Conservation (phyloP, 2,888 invertebrate species). For the Drosophila seclusa region DNA sequence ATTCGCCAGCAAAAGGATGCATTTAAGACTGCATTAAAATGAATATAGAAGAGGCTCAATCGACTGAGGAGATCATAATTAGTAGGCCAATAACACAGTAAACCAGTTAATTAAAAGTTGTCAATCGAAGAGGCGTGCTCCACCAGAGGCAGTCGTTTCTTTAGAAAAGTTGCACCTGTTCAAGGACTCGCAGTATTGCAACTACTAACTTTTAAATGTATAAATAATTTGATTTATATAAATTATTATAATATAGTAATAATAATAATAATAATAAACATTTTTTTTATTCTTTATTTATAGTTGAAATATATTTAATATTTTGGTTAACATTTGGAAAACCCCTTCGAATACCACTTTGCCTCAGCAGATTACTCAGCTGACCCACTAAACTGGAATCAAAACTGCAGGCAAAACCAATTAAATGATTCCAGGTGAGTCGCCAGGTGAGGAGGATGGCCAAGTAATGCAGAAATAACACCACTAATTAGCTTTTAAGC, state of each 20-base stretch:
- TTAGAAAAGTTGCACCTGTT: constrained; percentile 7
- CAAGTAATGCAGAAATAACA: constrained; percentile 14
- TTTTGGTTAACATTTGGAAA: background rate
- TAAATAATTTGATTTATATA: too few relatives aligned
- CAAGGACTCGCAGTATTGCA: background rate
- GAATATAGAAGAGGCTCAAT: background rate
- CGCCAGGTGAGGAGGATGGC: background rate
- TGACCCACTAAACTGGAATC: background rate
- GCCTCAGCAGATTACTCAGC: background rate
- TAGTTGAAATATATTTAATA: too few relatives aligned
- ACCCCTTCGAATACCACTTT: too few relatives aligned
- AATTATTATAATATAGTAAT: too few relatives aligned
- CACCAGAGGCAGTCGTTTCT: background rate
- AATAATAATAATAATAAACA: background rate
- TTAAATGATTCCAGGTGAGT: constrained; percentile 5
- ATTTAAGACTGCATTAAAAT: too few relatives aligned
- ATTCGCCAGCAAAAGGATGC: background rate
- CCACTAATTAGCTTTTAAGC: constrained; percentile 25
- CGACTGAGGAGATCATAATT: background rate
- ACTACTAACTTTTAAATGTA: background rate
- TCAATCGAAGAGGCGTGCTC: background rate
- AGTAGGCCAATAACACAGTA: background rate
- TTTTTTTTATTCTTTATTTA: too few relatives aligned
- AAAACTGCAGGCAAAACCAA: background rate
- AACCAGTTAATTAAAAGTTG: background rate